phyloP scores from a whole-genome alignment of 2,888 invertebrate species.

The Ophraella communa region DNA sequence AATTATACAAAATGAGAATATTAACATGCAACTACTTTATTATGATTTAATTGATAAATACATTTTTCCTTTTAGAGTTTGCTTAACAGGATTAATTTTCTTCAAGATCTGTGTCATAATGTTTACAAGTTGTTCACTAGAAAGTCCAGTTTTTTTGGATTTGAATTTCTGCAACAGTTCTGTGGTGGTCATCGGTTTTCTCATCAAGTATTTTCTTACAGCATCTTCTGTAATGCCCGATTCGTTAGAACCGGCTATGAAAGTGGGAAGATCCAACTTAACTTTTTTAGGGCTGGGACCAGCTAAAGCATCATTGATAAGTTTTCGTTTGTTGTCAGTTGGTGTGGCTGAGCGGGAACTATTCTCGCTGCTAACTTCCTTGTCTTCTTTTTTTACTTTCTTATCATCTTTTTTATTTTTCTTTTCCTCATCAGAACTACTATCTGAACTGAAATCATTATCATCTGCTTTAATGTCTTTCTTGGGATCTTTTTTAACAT shows the following conservation, averaged over 20 bases:
- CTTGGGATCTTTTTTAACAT: conserved; percentile 65
- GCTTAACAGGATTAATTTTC: conserved; percentile 91
- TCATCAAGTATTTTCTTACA: conserved; percentile 89
- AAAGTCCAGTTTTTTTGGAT: conserved; percentile 89
- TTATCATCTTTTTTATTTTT: conserved; percentile 61
- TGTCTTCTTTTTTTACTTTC: conserved; percentile 56
- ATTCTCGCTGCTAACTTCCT: conserved; percentile 61
- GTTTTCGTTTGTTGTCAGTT: conserved; percentile 58
- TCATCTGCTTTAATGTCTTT: conserved; percentile 61
- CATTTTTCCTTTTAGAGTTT: conserved; percentile 92
- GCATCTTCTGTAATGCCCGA: conserved; percentile 94
- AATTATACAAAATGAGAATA: no score
- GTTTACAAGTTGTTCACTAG: conserved; percentile 88
- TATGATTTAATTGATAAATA: conserved; percentile 84
- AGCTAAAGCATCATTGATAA: conserved; percentile 59
- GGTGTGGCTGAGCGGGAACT: conserved; percentile 65
- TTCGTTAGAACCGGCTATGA: conserved; percentile 69
- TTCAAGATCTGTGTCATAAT: conserved; percentile 95
- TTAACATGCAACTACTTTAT: no score
- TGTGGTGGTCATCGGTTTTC: conserved; percentile 98
- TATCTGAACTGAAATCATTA: conserved; percentile 75
- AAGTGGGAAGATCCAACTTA: conserved; percentile 63
- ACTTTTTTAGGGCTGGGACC: conserved; percentile 63
- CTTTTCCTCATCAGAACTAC: conserved; percentile 75
- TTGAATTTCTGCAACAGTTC: conserved; percentile 95